Conservation (phyloP, 2,888 invertebrate species). For the Coronaproctus castanopsis region DNA sequence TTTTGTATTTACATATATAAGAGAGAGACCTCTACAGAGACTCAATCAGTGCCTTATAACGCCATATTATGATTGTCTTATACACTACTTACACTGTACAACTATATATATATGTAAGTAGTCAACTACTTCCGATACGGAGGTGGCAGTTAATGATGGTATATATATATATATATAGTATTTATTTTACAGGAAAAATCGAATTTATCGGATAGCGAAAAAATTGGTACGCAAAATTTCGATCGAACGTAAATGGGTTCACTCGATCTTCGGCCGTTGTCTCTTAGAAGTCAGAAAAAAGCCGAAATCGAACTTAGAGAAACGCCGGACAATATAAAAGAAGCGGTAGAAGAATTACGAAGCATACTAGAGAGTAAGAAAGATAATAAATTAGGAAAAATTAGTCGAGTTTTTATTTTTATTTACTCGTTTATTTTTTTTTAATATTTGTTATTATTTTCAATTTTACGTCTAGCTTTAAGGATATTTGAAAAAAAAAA, state of each 20-base stretch:
- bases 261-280: slow-evolving; percentile 8
- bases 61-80: too few species aligned
- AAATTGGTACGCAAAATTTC: too few species aligned
- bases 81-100: too few species aligned
- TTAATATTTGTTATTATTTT: background rate
- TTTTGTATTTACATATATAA: too few species aligned
- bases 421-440: background rate
- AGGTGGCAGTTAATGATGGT: too few species aligned
- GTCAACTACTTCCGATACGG: too few species aligned
- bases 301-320: slow-evolving; percentile 45
- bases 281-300: background rate
- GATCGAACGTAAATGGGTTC: background rate
- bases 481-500: slow-evolving; percentile 2
- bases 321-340: slow-evolving; percentile 37
- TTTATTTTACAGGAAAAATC: too few species aligned
- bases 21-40: too few species aligned
- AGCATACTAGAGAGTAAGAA: slow-evolving; percentile 39
- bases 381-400: background rate
- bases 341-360: slow-evolving; percentile 35
- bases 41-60: too few species aligned
- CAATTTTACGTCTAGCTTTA: slow-evolving; percentile 15
- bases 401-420: background rate
- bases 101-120: too few species aligned
- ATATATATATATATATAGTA: too few species aligned
- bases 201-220: too few species aligned